Conservation (phyloP, 2,113 vertebrate genomes). For the Calyptommatus sinebrachiatus region DNA sequence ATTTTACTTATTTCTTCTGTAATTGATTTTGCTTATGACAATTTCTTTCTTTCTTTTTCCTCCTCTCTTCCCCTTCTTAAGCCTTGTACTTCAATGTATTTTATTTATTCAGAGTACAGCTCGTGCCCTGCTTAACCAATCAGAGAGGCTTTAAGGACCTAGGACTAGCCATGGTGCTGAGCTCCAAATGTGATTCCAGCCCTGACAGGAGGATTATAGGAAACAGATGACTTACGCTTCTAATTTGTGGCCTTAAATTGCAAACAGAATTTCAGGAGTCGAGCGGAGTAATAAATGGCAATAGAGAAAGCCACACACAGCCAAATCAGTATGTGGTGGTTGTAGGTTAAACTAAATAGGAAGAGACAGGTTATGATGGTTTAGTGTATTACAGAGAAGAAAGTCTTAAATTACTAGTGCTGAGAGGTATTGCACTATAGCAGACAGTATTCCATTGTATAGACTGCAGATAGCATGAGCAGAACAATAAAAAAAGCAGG, state of each 20-base stretch:
- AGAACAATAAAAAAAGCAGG: constrained; percentile 80
- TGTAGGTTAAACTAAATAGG: constrained; percentile 89
- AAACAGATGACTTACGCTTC: constrained; percentile 99
- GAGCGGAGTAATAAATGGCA: constrained; percentile 90
- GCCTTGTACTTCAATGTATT: constrained; percentile 53
- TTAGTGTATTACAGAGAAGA: constrained; percentile 85
- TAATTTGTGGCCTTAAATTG: constrained; percentile 99
- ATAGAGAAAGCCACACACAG: constrained; percentile 86
- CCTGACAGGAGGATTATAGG: constrained; percentile 96
- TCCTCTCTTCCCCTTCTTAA: constrained; percentile 33
- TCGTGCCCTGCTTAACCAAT: constrained; percentile 72
- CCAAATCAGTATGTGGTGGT: constrained; percentile 83
- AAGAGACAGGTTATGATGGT: constrained; percentile 90
- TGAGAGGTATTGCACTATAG: constrained; percentile 78
- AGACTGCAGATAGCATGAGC: constrained; percentile 76
- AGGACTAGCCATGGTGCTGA: constrained; percentile 74
- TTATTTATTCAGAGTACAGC: constrained; percentile 68
- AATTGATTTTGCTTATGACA: background rate
- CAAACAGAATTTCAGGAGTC: constrained; percentile 98
- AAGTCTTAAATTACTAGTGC: constrained; percentile 87
- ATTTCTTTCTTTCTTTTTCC: constrained; percentile 2
- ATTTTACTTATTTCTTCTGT: background rate
- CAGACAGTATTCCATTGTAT: constrained; percentile 78
- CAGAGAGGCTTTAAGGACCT: constrained; percentile 70
- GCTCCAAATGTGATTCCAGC: constrained; percentile 86